A percentile compares a stretch with the other conserved stretches of the same genome.
Evolutionary conservation across 2,113 vertebrate species (phyloP).

Genomic region (Pipa parva): DNA sequence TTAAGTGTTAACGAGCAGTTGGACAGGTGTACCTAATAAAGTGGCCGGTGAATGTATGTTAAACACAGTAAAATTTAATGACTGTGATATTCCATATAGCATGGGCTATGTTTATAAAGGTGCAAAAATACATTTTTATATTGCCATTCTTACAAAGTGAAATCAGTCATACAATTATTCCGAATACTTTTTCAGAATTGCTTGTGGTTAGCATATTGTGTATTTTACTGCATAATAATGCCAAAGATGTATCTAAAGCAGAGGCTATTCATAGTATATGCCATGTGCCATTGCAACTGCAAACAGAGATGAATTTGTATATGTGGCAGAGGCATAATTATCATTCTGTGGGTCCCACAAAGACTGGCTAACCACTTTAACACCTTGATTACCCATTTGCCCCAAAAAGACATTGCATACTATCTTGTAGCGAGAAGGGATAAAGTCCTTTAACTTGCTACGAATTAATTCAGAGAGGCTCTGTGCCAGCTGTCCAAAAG

Average conservation of each 20-base stretch:
- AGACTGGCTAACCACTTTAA: slow-evolving; percentile 58
- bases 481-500: slow-evolving; percentile 45
- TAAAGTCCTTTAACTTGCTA: slow-evolving; percentile 53
- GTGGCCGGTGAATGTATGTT: too few species aligned
- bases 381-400: slow-evolving; percentile 55
- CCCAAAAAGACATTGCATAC: slow-evolving; percentile 68
- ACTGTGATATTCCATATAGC: too few species aligned
- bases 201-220: too few species aligned
- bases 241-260: neutral
- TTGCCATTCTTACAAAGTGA: too few species aligned
- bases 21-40: too few species aligned
- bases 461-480: slow-evolving; percentile 60
- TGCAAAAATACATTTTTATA: too few species aligned
- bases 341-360: slow-evolving; percentile 61
- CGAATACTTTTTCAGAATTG: too few species aligned
- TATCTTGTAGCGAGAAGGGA: slow-evolving; percentile 69
- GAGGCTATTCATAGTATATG: slow-evolving; percentile 65
- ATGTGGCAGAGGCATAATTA: slow-evolving; percentile 58
- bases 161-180: too few species aligned
- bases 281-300: slow-evolving; percentile 65
- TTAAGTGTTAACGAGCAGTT: too few species aligned
- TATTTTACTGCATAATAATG: too few species aligned
- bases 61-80: too few species aligned
- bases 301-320: slow-evolving; percentile 64
- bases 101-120: too few species aligned